Percentiles rank a stretch among this genome's conserved stretches.
phyloP scores from a whole-genome alignment of 2,797 vertebrate genomes.

The Ctenopoma kingsleyae region DNA sequence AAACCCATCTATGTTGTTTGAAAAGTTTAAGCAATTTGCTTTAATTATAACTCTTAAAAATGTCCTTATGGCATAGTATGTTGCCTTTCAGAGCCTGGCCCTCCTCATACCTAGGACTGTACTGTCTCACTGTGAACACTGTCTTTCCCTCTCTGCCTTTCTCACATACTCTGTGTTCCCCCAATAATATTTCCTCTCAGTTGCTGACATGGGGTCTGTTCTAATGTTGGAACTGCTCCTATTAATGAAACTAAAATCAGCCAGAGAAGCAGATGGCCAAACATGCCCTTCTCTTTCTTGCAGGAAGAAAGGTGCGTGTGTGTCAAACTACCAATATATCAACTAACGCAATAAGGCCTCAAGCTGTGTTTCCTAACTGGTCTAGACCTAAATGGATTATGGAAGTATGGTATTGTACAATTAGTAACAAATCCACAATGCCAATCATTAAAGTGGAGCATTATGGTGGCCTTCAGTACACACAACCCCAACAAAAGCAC shows the following conservation, averaged over 20 bases:
- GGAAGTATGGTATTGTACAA: background rate
- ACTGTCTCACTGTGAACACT: background rate
- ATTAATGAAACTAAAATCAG: conserved; percentile 61
- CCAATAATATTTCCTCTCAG: background rate
- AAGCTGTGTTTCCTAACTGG: background rate
- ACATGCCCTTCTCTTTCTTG: conserved; percentile 25
- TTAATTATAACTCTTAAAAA: background rate
- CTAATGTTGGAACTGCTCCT: conserved; percentile 53
- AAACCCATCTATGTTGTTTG: no score
- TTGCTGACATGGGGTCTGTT: conserved; percentile 35
- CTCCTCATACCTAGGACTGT: background rate
- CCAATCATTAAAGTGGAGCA: background rate
- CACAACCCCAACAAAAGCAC: background rate
- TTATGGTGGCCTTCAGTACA: background rate
- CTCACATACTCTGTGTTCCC: background rate
- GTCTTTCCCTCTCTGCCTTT: background rate
- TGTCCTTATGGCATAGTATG: background rate
- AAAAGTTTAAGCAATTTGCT: background rate
- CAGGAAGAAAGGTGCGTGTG: conserved; percentile 15
- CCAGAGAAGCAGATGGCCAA: conserved; percentile 64
- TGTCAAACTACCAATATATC: no score
- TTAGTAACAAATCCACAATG: background rate
- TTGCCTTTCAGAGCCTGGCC: background rate
- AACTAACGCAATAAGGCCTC: background rate
- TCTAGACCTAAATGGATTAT: background rate